phyloP scores from a whole-genome alignment of 1,140 invertebrate genomes.

The Drosophila paulistorum region DNA sequence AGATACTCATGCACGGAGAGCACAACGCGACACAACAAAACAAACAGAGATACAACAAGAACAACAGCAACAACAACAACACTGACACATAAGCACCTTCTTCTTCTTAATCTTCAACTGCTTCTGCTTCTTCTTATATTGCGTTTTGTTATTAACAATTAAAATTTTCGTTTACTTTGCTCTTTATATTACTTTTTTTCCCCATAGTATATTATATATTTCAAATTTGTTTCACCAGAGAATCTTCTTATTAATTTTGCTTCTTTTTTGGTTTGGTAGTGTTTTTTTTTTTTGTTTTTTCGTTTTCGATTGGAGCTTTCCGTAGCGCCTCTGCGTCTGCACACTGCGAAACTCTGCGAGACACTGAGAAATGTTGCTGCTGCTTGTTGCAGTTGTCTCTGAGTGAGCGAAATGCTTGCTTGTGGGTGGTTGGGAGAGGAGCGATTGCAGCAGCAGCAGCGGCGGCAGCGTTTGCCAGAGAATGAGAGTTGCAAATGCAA shows the following conservation, averaged over 20 bases:
- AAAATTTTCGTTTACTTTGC: neutral
- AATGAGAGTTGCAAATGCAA: conserved; percentile 2
- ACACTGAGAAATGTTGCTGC: conserved; percentile 27
- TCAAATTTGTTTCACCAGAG: neutral
- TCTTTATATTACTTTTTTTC: neutral
- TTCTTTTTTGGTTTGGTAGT: conserved; percentile 21
- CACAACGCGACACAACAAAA: too few species aligned
- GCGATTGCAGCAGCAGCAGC: neutral
- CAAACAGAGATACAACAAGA: too few species aligned
- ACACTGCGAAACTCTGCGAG: conserved; percentile 50
- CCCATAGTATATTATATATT: neutral
- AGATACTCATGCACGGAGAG: neutral
- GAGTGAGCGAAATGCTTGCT: neutral
- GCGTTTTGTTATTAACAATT: conserved; percentile 9
- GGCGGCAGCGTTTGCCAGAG: neutral
- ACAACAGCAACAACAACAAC: neutral
- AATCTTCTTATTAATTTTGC: neutral
- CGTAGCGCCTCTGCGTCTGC: conserved; percentile 31
- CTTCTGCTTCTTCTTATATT: neutral
- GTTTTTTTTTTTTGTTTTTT: conserved; percentile 31
- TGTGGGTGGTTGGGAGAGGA: neutral
- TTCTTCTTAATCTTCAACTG: neutral
- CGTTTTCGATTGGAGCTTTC: conserved; percentile 17
- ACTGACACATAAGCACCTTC: conserved; percentile 5
- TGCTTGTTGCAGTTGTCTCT: conserved; percentile 9